phyloP scores from a whole-genome alignment of 2,113 vertebrate genomes.

The Himantopus leucocephalus region DNA sequence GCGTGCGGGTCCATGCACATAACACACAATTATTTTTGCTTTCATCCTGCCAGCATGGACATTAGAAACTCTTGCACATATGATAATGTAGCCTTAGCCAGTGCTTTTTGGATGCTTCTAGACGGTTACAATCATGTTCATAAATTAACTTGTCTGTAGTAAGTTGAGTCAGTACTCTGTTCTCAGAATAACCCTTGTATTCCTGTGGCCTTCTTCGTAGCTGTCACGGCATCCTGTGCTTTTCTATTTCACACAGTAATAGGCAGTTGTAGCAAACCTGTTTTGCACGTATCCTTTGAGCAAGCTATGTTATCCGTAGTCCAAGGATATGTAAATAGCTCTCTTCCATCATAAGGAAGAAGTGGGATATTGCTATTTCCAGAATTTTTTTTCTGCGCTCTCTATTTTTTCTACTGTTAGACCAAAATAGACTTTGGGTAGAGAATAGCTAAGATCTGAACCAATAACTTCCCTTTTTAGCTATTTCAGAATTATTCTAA shows the following conservation, averaged over 20 bases:
- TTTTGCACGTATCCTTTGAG: not conserved
- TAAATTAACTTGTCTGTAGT: not conserved
- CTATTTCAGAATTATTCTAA: not conserved
- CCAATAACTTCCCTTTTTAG: not conserved
- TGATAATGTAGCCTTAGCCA: not conserved
- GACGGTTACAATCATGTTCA: not conserved
- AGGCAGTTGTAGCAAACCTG: not conserved
- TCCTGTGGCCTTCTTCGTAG: not conserved
- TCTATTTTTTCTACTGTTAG: not conserved
- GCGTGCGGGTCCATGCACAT: fast-evolving
- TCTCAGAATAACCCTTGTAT: not conserved
- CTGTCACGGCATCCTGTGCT: not conserved
- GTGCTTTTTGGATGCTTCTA: not conserved
- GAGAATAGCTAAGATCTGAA: not conserved
- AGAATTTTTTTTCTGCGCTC: not conserved
- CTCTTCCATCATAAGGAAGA: not conserved
- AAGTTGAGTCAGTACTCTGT: not conserved
- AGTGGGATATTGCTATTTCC: not conserved
- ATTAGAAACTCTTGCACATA: not conserved
- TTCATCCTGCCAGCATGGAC: not conserved
- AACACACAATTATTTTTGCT: not conserved
- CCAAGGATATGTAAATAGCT: not conserved
- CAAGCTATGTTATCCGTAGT: not conserved
- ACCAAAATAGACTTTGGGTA: not conserved
- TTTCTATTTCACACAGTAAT: not conserved